phyloP scores from a whole-genome alignment of 2,888 invertebrate species.

The Chrysotoxum bicinctum region DNA sequence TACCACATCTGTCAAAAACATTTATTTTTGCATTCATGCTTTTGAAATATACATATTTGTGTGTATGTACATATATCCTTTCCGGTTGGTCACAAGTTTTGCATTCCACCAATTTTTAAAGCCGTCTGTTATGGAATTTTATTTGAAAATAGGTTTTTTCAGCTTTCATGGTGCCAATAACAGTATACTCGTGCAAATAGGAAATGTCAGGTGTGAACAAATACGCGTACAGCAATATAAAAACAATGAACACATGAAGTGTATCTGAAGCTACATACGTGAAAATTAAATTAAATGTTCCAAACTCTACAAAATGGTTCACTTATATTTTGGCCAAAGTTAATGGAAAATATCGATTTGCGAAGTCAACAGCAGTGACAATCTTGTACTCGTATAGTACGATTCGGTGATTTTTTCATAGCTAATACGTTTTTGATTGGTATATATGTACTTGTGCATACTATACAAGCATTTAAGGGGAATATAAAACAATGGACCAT shows the following conservation, averaged over 20 bases:
- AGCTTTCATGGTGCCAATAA: slow-evolving; percentile 11
- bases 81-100: slow-evolving; percentile 10
- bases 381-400: background rate
- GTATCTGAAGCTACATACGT: background rate
- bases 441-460: background rate
- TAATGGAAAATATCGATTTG: slow-evolving; percentile 67
- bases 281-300: slow-evolving; percentile 33
- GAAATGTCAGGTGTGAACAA: slow-evolving; percentile 1
- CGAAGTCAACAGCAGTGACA: slow-evolving; percentile 30
- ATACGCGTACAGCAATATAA: background rate
- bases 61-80: background rate
- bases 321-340: slow-evolving; percentile 51
- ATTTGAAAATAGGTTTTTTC: slow-evolving; percentile 38
- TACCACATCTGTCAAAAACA: background rate
- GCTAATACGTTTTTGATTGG: slow-evolving; percentile 27
- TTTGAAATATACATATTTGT: background rate
- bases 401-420: slow-evolving; percentile 8
- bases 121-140: slow-evolving; percentile 36
- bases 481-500: background rate
- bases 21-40: background rate
- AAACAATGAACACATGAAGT: background rate
- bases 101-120: slow-evolving; percentile 18
- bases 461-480: background rate
- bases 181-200: slow-evolving; percentile 27
- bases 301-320: slow-evolving; percentile 37